A percentile compares a stretch with the other conserved stretches of the same genome.
phyloP scores from a whole-genome alignment of 2,113 vertebrate species.

The Okapia johnstoni region DNA sequence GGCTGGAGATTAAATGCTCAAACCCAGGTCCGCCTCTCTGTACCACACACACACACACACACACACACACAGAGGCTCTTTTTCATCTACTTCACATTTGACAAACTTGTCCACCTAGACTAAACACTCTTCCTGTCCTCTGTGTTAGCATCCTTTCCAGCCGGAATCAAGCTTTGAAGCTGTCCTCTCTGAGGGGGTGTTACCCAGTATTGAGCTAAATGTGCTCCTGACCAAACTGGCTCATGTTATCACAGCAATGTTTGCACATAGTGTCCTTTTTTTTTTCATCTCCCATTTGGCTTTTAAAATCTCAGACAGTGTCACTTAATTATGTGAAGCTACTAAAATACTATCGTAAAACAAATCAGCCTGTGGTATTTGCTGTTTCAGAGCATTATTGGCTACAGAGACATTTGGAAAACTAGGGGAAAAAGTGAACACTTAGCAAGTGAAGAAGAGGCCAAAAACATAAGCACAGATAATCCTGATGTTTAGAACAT shows the following conservation, averaged over 20 bases:
- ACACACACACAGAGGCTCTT: background rate
- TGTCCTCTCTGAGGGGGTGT: background rate
- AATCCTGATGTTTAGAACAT: background rate
- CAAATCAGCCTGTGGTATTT: background rate
- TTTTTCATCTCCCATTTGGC: background rate
- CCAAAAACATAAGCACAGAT: background rate
- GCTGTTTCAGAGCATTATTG: background rate
- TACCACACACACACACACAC: too few species aligned
- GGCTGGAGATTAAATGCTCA: background rate
- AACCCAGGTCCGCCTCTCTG: background rate
- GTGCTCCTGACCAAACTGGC: background rate
- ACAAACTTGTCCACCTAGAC: background rate
- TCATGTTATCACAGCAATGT: background rate
- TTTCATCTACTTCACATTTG: background rate
- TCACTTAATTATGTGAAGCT: background rate
- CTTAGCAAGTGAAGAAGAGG: background rate
- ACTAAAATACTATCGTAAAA: background rate
- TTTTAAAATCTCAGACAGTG: background rate
- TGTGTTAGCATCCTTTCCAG: background rate
- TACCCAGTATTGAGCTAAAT: background rate
- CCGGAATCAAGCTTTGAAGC: background rate
- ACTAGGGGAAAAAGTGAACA: background rate
- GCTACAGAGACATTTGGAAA: background rate
- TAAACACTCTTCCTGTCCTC: background rate
- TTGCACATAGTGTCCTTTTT: background rate